phyloP scores from a whole-genome alignment of 1,140 invertebrate genomes.

The Steinernema feltiae region DNA sequence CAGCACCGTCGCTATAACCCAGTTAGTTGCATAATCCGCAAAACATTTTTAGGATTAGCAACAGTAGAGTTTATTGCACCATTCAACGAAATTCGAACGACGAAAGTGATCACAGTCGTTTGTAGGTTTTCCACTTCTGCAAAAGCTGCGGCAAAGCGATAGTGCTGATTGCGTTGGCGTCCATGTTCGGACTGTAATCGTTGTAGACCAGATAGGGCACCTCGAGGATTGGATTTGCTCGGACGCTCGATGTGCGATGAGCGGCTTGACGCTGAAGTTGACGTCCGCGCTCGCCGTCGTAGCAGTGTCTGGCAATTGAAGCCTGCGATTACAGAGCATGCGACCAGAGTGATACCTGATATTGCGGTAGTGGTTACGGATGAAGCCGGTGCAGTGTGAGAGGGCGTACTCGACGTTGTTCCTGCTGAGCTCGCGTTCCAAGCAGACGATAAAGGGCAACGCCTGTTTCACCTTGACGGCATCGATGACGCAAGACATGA shows the following conservation, averaged over 20 bases:
- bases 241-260: conserved; percentile 46
- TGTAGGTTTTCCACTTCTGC: conserved; percentile 45
- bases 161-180: conserved; percentile 53
- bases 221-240: conserved; percentile 52
- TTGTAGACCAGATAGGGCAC: conserved; percentile 55
- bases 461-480: conserved; percentile 43
- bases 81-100: background rate
- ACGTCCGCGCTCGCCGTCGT: conserved; percentile 44
- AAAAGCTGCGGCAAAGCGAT: conserved; percentile 46
- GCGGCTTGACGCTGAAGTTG: conserved; percentile 53
- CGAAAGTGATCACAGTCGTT: background rate
- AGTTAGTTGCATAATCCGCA: no score
- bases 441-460: conserved; percentile 55
- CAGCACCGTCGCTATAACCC: background rate
- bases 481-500: conserved; percentile 54
- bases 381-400: conserved; percentile 50
- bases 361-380: conserved; percentile 46
- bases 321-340: background rate
- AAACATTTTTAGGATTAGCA: background rate
- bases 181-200: conserved; percentile 50
- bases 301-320: conserved; percentile 44
- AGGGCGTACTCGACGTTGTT: conserved; percentile 40
- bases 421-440: conserved; percentile 41
- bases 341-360: conserved; percentile 42
- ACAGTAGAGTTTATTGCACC: background rate